Evolutionary conservation across 2,113 vertebrate species (phyloP).

Genomic region (Plecotus auritus): DNA sequence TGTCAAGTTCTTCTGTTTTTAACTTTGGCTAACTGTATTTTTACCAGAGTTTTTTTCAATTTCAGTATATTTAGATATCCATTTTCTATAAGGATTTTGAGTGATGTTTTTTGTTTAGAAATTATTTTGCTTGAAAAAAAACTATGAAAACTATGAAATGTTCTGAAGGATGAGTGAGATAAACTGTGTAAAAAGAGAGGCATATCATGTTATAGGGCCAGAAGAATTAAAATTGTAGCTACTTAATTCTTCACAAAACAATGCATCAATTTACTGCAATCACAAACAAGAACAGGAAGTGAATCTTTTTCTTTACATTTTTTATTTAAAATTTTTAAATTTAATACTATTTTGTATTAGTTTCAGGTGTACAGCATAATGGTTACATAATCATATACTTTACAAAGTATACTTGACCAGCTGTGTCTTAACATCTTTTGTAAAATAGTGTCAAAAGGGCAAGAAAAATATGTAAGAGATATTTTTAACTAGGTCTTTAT

Average conservation of each 20-base stretch:
- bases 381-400: neutral
- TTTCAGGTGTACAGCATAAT: neutral
- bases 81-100: neutral
- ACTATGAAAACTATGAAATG: neutral
- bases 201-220: neutral
- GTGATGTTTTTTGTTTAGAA: slow-evolving; percentile 26
- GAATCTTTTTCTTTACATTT: neutral
- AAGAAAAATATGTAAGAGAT: slow-evolving; percentile 11
- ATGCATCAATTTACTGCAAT: neutral
- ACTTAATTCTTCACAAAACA: slow-evolving; percentile 24
- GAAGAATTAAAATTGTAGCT: slow-evolving; percentile 1
- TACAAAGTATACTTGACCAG: neutral
- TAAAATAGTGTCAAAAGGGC: neutral
- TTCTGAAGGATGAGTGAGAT: neutral
- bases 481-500: neutral
- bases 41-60: neutral
- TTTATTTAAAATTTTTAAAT: neutral
- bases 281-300: neutral
- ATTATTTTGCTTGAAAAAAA: slow-evolving; percentile 14
- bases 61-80: neutral
- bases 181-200: neutral
- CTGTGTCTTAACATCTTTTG: slow-evolving; percentile 6
- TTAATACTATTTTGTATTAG: neutral
- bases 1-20: neutral
- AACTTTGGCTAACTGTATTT: neutral